Conservation (phyloP, 2,888 invertebrate genomes). For the Ennomos fuscantarius region DNA sequence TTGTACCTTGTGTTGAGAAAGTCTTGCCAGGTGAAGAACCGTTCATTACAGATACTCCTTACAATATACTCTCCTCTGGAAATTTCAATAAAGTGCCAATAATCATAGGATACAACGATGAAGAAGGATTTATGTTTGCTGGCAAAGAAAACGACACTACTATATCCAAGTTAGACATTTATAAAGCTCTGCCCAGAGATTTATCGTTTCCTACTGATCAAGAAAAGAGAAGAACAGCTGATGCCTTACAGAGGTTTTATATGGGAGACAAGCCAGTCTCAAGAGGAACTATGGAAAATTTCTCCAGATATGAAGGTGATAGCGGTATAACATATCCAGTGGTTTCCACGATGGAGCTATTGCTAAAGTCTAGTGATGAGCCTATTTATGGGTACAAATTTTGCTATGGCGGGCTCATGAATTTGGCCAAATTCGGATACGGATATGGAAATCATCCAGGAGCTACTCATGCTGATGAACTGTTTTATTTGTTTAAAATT, state of each 20-base stretch:
- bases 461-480: constrained; percentile 76
- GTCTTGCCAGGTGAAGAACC: constrained; percentile 48
- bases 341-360: constrained; percentile 56
- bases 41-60: constrained; percentile 66
- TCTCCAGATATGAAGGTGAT: constrained; percentile 70
- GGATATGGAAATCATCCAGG: constrained; percentile 62
- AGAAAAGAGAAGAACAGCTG: constrained; percentile 52
- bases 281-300: constrained; percentile 63
- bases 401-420: constrained; percentile 68
- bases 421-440: constrained; percentile 61
- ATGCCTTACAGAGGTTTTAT: constrained; percentile 67
- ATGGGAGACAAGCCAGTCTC: constrained; percentile 65
- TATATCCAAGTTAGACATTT: constrained; percentile 58
- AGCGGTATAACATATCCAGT: constrained; percentile 66
- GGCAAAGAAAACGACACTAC: constrained; percentile 75
- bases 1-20: constrained; percentile 73
- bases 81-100: constrained; percentile 65
- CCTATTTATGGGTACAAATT: constrained; percentile 69
- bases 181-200: constrained; percentile 66
- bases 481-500: constrained; percentile 74
- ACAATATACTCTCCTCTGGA: constrained; percentile 60
- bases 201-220: constrained; percentile 54
- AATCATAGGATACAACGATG: constrained; percentile 70
- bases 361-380: constrained; percentile 51
- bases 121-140: constrained; percentile 72